These are phyloP conservation scores for Sebastes iracundus DNA, from an alignment of 2,797 vertebrate species.

Conservation along the genomic window DNA sequence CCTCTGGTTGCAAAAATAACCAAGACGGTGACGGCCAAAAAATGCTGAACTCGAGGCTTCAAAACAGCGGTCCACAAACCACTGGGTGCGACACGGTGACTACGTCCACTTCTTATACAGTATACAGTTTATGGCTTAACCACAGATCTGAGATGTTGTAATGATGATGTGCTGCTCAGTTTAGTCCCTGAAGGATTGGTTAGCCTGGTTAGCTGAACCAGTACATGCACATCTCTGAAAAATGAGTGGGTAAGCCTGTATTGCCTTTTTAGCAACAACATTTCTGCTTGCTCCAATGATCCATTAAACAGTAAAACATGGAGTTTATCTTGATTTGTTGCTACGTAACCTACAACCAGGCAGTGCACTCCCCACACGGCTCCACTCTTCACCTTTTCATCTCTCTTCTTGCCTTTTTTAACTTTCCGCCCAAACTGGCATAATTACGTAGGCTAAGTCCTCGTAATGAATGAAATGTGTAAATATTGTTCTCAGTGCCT, in stretches of 20 bases:
- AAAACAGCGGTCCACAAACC: too few relatives aligned
- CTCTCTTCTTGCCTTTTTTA: not conserved
- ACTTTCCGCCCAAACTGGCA: not conserved
- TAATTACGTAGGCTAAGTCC: not conserved
- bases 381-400: not conserved
- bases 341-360: not conserved
- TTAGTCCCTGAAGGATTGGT: not conserved
- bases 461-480: conserved; percentile 1
- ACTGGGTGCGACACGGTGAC: too few relatives aligned
- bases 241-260: not conserved
- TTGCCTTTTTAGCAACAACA: conserved; percentile 5
- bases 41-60: too few relatives aligned
- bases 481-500: conserved; percentile 9
- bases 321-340: not conserved
- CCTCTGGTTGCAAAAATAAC: too few relatives aligned
- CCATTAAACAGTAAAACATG: not conserved
- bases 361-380: not conserved
- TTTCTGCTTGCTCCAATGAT: conserved; percentile 4
- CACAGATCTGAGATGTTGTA: not conserved
- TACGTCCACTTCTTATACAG: too few relatives aligned
- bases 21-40: too few relatives aligned
- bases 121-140: not conserved
- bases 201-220: not conserved
- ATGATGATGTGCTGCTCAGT: not conserved
- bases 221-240: not conserved